Evolutionary conservation across 2,113 vertebrate species (phyloP).

Genomic region (Okapia johnstoni): DNA sequence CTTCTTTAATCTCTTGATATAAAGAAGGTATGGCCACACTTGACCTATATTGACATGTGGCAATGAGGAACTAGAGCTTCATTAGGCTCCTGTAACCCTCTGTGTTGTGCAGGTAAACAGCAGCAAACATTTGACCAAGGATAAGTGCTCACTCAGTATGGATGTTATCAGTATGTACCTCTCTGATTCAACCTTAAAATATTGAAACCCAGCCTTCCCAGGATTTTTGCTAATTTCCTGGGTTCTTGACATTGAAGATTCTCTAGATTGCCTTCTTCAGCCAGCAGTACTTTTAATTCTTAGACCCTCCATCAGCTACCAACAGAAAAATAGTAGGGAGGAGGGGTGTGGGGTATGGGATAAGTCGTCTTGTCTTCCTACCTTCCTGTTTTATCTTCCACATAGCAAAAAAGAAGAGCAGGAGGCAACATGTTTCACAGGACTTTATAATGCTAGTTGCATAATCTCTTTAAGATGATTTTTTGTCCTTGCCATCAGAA

Average conservation of each 20-base stretch:
- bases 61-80: background rate
- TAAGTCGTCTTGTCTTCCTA: background rate
- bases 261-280: background rate
- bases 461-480: background rate
- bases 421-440: background rate
- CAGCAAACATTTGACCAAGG: background rate
- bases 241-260: background rate
- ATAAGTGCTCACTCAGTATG: background rate
- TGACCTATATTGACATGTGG: background rate
- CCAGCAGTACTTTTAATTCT: background rate
- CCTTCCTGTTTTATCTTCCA: background rate
- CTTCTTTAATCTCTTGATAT: background rate
- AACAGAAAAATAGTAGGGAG: background rate
- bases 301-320: background rate
- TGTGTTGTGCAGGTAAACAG: background rate
- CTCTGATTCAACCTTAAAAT: background rate
- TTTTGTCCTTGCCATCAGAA: background rate
- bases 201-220: background rate
- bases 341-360: too few species aligned
- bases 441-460: background rate
- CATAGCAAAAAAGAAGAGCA: background rate
- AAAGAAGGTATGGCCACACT: too few species aligned
- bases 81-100: background rate
- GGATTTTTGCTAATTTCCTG: background rate
- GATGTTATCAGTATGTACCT: background rate